Evolutionary conservation across 1,140 invertebrate genomes (phyloP), one percentile per base, ranked within the genome.

Genomic region (Dendrolimus punctatus): DNA sequence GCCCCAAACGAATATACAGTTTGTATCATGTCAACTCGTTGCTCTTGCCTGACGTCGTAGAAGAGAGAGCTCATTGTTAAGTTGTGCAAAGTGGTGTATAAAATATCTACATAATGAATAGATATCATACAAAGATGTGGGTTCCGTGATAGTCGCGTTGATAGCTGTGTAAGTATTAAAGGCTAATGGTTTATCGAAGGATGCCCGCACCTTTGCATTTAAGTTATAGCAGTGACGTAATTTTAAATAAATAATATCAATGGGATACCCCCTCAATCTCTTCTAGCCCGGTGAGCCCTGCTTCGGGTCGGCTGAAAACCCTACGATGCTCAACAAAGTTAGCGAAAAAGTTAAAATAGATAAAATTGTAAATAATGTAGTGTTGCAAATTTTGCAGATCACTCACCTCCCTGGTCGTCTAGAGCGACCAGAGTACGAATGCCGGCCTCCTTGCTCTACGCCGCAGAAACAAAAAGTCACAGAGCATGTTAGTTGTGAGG

Each of bases 391-490:
- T 76, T 78, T 80, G 79, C 73, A 80, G 82, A 87, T 88, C 89
- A 95, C 94, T 96, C 94, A 98, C 97, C 97, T 96, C 96, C 97
- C 94, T 99, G 97, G 92, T 98, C 96, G 90, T 99, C 97, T 90
- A 99, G 93, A 91, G 97, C 97, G 90, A 98, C 96, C 92, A 99
- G 93, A 91, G 96, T 98, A 88, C 96, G 96, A 91, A 99, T 98
- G 89, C 97, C 98, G 88, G 97, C 97, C 92, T 99, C 98, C 94
- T 99, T 99, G 93, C 97, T 98, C 96, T 98, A 93, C 87, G 92
- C 91, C 91, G 89, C 90, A 90, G 91, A 89, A 88, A 91, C 88
- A 92, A 92, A 91, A 91, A 91, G 81, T 86, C 81, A 85, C 73
- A 85, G 76, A 86, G 79, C 75, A 84, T 86, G 81, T 85, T 86